Evolutionary conservation across 2,888 invertebrate genomes (phyloP).

Genomic region (Noctua comes): DNA sequence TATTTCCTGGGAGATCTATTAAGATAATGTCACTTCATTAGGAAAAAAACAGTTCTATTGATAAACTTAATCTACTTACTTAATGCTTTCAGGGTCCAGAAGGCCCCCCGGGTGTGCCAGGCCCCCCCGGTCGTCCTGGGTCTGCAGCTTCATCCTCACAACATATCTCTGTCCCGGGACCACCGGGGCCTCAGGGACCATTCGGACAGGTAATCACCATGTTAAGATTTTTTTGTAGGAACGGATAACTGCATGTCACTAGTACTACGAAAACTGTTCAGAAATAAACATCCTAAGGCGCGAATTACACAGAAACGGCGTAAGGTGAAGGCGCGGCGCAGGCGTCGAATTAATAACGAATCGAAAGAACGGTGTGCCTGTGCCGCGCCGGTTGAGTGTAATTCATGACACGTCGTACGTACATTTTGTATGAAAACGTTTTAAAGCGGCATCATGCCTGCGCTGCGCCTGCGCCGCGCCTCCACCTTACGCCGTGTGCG

Average conservation of each 20-base stretch:
- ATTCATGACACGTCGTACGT: too few relatives aligned
- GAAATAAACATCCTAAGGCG: background rate
- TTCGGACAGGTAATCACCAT: conserved; percentile 77
- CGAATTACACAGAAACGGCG: too few relatives aligned
- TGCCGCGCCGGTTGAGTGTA: too few relatives aligned
- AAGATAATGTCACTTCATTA: background rate
- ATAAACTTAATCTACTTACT: background rate
- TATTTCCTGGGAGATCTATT: too few relatives aligned
- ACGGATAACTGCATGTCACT: background rate
- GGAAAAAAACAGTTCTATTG: background rate
- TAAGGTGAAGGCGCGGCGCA: too few relatives aligned
- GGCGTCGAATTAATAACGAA: too few relatives aligned
- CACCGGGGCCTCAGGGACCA: conserved; percentile 84
- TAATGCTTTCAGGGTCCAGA: conserved; percentile 75
- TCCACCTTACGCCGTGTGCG: too few relatives aligned
- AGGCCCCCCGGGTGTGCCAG: conserved; percentile 82
- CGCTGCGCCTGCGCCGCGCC: too few relatives aligned
- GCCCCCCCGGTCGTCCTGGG: conserved; percentile 83
- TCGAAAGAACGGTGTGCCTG: too few relatives aligned
- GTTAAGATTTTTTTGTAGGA: background rate
- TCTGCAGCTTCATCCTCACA: conserved; percentile 73
- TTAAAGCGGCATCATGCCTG: too few relatives aligned
- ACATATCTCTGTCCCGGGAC: conserved; percentile 73
- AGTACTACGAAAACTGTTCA: background rate
- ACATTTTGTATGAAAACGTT: too few relatives aligned